Percentiles rank a stretch among this genome's conserved stretches.
These are phyloP conservation scores for Archivesica marissinica DNA, from an alignment of 1,140 invertebrate genomes.

Conservation along the genomic window DNA sequence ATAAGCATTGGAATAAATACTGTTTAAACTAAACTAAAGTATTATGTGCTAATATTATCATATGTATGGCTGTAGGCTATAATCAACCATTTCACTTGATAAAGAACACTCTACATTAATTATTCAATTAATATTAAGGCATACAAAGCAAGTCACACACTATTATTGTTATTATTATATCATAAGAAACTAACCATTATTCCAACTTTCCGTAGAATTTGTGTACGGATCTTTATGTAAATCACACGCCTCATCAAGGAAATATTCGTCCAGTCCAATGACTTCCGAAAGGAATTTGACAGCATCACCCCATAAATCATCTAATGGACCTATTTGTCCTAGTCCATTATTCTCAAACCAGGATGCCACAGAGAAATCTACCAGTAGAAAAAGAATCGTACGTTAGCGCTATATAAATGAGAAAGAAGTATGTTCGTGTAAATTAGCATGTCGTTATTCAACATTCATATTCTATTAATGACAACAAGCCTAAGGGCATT, in stretches of 20 bases:
- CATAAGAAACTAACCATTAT: slow-evolving; percentile 5
- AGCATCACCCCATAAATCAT: slow-evolving; percentile 23
- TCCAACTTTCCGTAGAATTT: background rate
- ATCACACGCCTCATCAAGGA: background rate
- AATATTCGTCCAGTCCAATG: slow-evolving; percentile 25
- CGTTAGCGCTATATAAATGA: background rate
- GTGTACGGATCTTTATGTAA: background rate
- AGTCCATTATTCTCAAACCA: slow-evolving; percentile 20
- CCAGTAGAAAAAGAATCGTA: background rate
- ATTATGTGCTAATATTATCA: no score
- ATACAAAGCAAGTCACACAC: no score
- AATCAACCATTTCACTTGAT: no score
- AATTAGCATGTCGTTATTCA: no score
- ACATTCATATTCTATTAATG: no score
- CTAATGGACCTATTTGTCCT: background rate
- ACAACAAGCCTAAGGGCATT: no score
- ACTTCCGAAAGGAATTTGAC: slow-evolving; percentile 23
- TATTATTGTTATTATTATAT: no score
- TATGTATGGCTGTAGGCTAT: no score
- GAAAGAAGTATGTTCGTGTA: background rate
- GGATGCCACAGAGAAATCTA: slow-evolving; percentile 19
- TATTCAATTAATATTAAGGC: no score
- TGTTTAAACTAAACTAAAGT: no score
- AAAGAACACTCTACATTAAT: no score
- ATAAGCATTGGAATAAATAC: no score